Evolutionary conservation across 2,888 invertebrate genomes (phyloP).

Genomic region (Adelphocoris suturalis): DNA sequence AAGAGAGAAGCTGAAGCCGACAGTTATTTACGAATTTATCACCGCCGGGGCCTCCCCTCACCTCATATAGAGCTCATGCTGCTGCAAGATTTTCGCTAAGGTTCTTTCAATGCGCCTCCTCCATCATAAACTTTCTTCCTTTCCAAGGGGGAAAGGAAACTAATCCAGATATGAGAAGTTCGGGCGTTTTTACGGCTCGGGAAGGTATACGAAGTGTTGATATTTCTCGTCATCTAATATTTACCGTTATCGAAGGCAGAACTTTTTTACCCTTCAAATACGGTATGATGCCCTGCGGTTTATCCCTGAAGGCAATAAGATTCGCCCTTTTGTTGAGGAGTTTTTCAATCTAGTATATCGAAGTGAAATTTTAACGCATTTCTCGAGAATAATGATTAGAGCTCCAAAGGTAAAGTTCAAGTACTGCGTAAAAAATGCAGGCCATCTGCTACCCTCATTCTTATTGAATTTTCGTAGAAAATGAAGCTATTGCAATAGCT

Average conservation of each 20-base stretch:
- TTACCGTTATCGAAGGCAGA: background rate
- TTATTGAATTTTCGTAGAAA: no score
- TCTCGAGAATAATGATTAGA: no score
- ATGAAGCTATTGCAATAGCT: no score
- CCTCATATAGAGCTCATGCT: background rate
- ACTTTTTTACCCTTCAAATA: background rate
- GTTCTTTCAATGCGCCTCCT: background rate
- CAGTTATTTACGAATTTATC: background rate
- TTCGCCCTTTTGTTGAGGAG: background rate
- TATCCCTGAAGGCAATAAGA: background rate
- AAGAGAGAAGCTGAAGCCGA: background rate
- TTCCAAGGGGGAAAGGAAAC: background rate
- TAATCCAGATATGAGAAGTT: slow-evolving; percentile 18
- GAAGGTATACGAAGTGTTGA: slow-evolving; percentile 5
- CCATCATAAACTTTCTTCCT: background rate
- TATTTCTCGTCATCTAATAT: slow-evolving; percentile 2
- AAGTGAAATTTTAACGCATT: no score
- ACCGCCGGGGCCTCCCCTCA: background rate
- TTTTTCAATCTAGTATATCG: no score
- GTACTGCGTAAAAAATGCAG: no score
- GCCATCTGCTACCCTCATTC: no score
- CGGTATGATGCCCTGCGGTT: background rate
- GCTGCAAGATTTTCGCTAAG: background rate
- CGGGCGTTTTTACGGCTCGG: background rate
- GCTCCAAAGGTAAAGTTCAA: no score